phyloP scores from a whole-genome alignment of 2,888 invertebrate species.

The Margaritifera margaritifera region DNA sequence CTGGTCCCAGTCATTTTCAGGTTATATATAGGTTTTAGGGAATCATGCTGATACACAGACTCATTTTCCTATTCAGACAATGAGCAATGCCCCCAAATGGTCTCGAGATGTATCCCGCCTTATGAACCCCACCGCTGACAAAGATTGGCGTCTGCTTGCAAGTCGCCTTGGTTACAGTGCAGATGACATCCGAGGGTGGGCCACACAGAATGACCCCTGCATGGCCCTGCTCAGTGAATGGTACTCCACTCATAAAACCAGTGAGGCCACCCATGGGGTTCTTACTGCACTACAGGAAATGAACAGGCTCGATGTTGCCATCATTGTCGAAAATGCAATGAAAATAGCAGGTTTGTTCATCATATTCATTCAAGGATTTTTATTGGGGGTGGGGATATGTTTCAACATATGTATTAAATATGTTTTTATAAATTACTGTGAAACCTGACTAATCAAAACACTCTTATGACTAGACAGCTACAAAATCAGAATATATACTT shows the following conservation, averaged over 20 bases:
- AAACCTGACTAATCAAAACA: too few species aligned
- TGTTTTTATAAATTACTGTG: too few species aligned
- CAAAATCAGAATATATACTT: too few species aligned
- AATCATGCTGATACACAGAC: too few species aligned
- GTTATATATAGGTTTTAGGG: too few species aligned
- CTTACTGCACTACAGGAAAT: conserved; percentile 66
- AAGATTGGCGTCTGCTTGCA: conserved; percentile 68
- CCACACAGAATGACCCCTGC: conserved; percentile 67
- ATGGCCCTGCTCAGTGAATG: conserved; percentile 69
- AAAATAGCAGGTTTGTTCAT: conserved; percentile 50
- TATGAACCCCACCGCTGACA: conserved; percentile 57
- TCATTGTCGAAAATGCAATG: conserved; percentile 67
- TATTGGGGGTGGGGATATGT: too few species aligned
- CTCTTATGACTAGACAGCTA: too few species aligned
- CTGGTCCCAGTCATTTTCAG: too few species aligned
- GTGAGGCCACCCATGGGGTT: conserved; percentile 63
- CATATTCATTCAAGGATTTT: too few species aligned
- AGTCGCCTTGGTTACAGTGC: conserved; percentile 65
- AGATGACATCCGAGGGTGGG: conserved; percentile 68
- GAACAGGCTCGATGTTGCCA: conserved; percentile 62
- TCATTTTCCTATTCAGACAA: conserved; percentile 49
- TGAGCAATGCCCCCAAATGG: conserved; percentile 69
- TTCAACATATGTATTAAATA: too few species aligned
- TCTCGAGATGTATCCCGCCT: conserved; percentile 65
- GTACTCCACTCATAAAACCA: conserved; percentile 68